Percentiles rank a stretch among this genome's conserved stretches.
Conservation (phyloP, 2,113 vertebrate genomes). For the Chloroceryle aenea region DNA sequence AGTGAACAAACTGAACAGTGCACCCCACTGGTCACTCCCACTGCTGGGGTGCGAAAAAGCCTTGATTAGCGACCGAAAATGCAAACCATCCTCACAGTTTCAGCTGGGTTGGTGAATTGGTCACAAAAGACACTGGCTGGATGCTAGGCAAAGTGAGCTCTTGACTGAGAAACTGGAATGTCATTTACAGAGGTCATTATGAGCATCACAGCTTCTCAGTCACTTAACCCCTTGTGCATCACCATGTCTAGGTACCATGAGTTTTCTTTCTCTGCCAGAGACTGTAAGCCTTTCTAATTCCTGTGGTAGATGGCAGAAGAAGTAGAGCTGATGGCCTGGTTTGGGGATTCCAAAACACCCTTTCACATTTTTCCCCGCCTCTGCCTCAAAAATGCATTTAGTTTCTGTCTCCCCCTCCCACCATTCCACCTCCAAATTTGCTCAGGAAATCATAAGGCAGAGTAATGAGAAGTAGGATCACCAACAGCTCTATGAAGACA, state of each 20-base stretch:
- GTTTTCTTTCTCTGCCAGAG: not conserved
- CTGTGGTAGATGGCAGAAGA: slow-evolving; percentile 27
- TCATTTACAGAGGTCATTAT: slow-evolving; percentile 58
- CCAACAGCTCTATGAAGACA: slow-evolving; percentile 82
- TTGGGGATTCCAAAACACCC: slow-evolving; percentile 53
- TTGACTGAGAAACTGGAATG: slow-evolving; percentile 21
- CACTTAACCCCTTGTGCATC: not conserved
- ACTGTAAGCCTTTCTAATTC: not conserved
- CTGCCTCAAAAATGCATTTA: not conserved
- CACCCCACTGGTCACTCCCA: not conserved
- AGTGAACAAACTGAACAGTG: not conserved
- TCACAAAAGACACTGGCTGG: not conserved
- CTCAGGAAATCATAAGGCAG: slow-evolving; percentile 69
- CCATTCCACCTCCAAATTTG: not conserved
- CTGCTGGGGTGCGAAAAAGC: not conserved
- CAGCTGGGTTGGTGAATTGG: not conserved
- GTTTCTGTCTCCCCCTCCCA: not conserved
- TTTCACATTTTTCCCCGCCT: slow-evolving; percentile 16
- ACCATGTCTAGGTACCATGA: fast-evolving
- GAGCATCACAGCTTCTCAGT: slow-evolving; percentile 46
- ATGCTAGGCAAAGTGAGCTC: not conserved
- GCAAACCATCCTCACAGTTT: not conserved
- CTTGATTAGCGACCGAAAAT: not conserved
- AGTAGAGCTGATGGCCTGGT: not conserved
- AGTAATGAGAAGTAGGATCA: slow-evolving; percentile 75